Conservation (phyloP, 2,888 invertebrate genomes). For the Alentia gelatinosa region DNA sequence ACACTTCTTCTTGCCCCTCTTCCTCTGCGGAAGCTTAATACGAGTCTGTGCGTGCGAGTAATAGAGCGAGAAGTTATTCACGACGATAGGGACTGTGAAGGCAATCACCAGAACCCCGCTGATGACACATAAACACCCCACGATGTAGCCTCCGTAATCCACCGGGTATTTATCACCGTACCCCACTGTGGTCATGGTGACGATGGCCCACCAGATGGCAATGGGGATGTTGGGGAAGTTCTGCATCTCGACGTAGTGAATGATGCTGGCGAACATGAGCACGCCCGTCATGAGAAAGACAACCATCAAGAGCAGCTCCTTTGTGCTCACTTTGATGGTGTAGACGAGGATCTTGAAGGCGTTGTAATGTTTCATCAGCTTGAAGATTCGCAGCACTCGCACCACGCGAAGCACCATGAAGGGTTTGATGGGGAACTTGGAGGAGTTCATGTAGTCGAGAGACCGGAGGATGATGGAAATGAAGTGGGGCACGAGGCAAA, state of each 20-base stretch:
- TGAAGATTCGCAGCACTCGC: constrained; percentile 78
- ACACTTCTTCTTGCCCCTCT: not conserved
- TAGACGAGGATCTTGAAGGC: constrained; percentile 80
- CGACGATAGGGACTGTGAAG: constrained; percentile 79
- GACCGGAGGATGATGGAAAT: constrained; percentile 74
- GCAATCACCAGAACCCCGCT: constrained; percentile 79
- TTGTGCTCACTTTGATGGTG: constrained; percentile 78
- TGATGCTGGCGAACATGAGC: constrained; percentile 78
- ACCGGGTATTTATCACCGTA: constrained; percentile 78
- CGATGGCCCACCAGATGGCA: constrained; percentile 80
- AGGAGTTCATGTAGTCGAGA: constrained; percentile 65
- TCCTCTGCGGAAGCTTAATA: constrained; percentile 12
- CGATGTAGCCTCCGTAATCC: constrained; percentile 71
- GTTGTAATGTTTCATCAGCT: constrained; percentile 80
- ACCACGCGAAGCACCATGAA: constrained; percentile 73
- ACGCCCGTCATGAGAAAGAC: constrained; percentile 79
- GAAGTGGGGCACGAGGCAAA: constrained; percentile 77
- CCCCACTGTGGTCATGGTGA: constrained; percentile 80
- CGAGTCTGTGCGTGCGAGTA: constrained; percentile 79
- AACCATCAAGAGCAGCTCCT: constrained; percentile 78
- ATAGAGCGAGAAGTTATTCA: constrained; percentile 79
- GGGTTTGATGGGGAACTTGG: constrained; percentile 53
- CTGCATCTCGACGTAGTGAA: constrained; percentile 76
- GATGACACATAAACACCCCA: constrained; percentile 78
- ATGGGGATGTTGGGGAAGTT: constrained; percentile 79